Evolutionary conservation across 37 sponge, comb jelly and placozoan genomes (phyloP), one percentile per base, ranked within the genome.

Genomic region (Aphrocallistes beatrix): DNA sequence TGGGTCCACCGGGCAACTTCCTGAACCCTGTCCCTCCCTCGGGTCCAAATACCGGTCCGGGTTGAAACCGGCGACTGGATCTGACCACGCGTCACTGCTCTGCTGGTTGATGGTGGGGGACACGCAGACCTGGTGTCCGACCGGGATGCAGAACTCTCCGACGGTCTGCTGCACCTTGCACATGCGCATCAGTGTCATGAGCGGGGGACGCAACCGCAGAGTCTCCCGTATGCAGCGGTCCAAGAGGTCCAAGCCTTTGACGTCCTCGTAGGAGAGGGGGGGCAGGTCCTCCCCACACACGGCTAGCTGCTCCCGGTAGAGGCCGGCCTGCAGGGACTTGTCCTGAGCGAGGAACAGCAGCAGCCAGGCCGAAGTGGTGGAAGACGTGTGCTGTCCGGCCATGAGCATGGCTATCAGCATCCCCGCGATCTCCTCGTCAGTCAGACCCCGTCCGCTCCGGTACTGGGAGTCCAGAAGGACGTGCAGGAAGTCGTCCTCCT

Each of bases 361-460:
- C 23, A 94, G 86, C 95, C 95, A 94, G 9, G 95, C 86, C 36
- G 93, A 90, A 38, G 95, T 94, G 51, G 95, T 88, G 39, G 95
- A 94, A 51, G 93, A 93, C 37, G 95, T 94, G 87, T 94, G 95
- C 48, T 94, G 95, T 0, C 95, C 95, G 1, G 95, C 95, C 90
- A 94, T 42, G 40, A 94, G 85, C 16, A 94, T 37, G 1, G 89
- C 95, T 42, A 94, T 92, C 88, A 94, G 37, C 92, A 94, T 86
- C 0, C 95, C 95, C 37, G 91, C 83, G 3, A 94, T 93, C 82
- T 94, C 95, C 38, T 85, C 81, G 38, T 94, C 91, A 17, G 90
- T 87, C 23, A 94, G 38, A 17, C 40, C 23, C 32, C 88, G 89
- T 16, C 95, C 95, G 86, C 89, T 87, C 48, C 88, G 90, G 90